Evolutionary conservation across 2,888 invertebrate genomes (phyloP).

Genomic region (Augiades crinisus): DNA sequence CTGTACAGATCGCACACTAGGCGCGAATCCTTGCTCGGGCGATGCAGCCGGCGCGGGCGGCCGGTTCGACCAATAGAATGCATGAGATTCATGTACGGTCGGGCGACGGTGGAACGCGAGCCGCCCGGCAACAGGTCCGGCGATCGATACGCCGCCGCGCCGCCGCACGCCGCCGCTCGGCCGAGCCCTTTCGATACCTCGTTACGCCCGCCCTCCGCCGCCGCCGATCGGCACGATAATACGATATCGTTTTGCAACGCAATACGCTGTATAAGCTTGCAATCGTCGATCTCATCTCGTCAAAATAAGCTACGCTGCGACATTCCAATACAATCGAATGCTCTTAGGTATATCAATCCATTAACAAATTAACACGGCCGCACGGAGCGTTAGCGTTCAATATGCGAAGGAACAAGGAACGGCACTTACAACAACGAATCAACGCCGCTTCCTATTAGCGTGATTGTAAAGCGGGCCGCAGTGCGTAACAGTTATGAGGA

Average conservation of each 20-base stretch:
- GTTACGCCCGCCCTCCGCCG: slow-evolving; percentile 10
- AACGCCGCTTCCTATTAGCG: slow-evolving; percentile 6
- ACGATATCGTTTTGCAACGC: slow-evolving; percentile 26
- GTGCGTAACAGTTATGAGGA: slow-evolving; percentile 18
- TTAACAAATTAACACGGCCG: background rate
- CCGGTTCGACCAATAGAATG: slow-evolving; percentile 33
- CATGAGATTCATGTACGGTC: slow-evolving; percentile 41
- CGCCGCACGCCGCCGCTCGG: slow-evolving; percentile 59
- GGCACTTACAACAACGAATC: background rate
- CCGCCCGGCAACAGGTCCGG: slow-evolving; percentile 77
- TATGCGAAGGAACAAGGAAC: slow-evolving; percentile 4
- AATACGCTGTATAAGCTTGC: background rate
- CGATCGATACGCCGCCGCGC: slow-evolving; percentile 70
- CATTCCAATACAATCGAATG: too few relatives aligned
- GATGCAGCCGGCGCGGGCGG: slow-evolving; percentile 14
- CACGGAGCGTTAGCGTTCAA: background rate
- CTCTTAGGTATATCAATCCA: background rate
- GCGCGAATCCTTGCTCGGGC: background rate
- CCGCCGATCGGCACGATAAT: slow-evolving; percentile 15
- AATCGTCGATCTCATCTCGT: background rate
- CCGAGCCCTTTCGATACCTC: slow-evolving; percentile 23
- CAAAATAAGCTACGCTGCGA: background rate
- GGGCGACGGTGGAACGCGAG: slow-evolving; percentile 44
- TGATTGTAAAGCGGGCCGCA: slow-evolving; percentile 17
- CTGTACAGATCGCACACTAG: background rate